Conservation (phyloP, 2,888 invertebrate genomes). For the Hypolimnas misippus region DNA sequence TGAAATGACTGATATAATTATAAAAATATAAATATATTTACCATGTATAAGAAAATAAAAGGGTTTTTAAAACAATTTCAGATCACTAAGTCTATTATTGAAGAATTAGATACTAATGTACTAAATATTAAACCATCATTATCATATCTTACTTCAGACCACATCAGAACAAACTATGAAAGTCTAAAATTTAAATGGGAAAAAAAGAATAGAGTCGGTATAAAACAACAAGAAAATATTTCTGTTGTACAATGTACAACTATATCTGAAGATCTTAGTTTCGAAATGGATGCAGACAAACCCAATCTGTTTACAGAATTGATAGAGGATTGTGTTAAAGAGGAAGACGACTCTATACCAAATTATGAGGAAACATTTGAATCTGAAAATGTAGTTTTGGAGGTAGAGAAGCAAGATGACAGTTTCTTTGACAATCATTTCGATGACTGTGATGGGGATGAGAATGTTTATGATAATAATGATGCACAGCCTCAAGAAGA, state of each 20-base stretch:
- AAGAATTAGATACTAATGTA: conserved; percentile 52
- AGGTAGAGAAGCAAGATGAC: conserved; percentile 26
- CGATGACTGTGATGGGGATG: conserved; percentile 35
- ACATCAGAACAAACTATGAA: conserved; percentile 56
- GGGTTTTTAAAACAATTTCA: conserved; percentile 47
- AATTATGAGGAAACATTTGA: not conserved
- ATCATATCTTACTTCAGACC: conserved; percentile 56
- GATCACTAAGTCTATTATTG: conserved; percentile 59
- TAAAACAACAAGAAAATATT: conserved; percentile 48
- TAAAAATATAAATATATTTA: not conserved
- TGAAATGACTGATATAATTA: too few relatives aligned
- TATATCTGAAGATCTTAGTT: conserved; percentile 53
- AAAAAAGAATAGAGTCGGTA: conserved; percentile 51
- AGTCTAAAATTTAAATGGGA: conserved; percentile 62
- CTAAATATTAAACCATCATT: conserved; percentile 57
- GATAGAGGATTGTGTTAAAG: conserved; percentile 47
- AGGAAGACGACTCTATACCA: conserved; percentile 34
- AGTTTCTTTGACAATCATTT: conserved; percentile 38
- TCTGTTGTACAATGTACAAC: conserved; percentile 60
- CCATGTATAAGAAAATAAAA: not conserved
- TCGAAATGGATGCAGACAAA: conserved; percentile 45
- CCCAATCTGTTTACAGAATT: conserved; percentile 40
- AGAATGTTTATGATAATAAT: conserved; percentile 39
- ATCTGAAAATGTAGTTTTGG: conserved; percentile 7
- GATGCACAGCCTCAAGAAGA: conserved; percentile 30